Evolutionary conservation across 1,140 invertebrate genomes (phyloP), one percentile per base, ranked within the genome.

Genomic region (Drosophila ambigua): DNA sequence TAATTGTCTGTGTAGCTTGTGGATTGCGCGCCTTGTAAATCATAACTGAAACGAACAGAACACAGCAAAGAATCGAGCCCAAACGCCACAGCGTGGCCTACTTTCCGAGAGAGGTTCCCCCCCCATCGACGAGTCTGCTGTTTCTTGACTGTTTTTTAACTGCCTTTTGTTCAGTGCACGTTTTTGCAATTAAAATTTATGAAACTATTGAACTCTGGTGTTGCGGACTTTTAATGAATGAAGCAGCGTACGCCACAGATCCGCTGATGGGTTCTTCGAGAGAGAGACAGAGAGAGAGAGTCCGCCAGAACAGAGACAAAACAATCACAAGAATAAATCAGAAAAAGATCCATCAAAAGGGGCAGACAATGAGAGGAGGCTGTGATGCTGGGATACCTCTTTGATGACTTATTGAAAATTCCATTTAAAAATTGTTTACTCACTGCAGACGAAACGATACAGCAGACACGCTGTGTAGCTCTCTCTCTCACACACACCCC

Each of bases 401-500:
- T 75, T 74, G 87, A 90, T 90, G 87, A 90, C 87, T 90, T 90
- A 90, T 88, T 90, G 79, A 90, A 87, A 83, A 90, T 90, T 90
- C 87, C 88, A 90, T 90, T 90, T 83, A 90, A 90, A 90, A 83
- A 71, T 79, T 90, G 87, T 90, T 90, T 90, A 90, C 87, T 90
- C 87, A 90, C 77, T 90, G 87, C 77, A 44, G 46, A 39, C 69
- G 81, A 64, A 85, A 57, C 79, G 67, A 79, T 52, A 62, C 48
- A 61, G 46, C 83, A 88, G 72, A 69, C 62, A 65, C 48, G 35
- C 49, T 45, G 2, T 13, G 2, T 16, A 6, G 44, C 53, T 2
- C 28, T 61, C 55, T 28, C 55, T 65, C 0, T 39, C 13, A 35
- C 65, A 24, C 49, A 23, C 60, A 55, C 66, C 69, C 50, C 50